phyloP scores from a whole-genome alignment of 2,113 vertebrate species.

The Pica pica region DNA sequence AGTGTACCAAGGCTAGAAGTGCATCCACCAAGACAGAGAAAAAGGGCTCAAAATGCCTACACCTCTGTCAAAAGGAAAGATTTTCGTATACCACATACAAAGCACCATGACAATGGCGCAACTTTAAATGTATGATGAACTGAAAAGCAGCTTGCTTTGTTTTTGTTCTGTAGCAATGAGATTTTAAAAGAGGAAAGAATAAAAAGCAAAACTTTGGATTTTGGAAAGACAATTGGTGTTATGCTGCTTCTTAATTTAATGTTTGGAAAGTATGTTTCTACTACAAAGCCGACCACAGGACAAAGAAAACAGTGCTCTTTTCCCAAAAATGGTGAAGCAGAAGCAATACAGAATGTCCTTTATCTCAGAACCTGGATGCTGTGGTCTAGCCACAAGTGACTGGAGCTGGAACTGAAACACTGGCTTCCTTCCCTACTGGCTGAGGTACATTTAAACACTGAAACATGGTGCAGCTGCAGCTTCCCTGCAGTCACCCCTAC shows the following conservation, averaged over 20 bases:
- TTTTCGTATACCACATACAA: fast-evolving
- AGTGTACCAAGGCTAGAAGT: not conserved
- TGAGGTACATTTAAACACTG: not conserved
- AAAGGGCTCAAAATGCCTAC: not conserved
- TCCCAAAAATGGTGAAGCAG: slow-evolving; percentile 20
- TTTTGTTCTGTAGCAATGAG: not conserved
- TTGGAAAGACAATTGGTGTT: not conserved
- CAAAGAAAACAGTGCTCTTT: slow-evolving; percentile 4
- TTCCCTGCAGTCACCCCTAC: not conserved
- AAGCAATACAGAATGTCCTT: not conserved
- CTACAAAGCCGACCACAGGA: not conserved
- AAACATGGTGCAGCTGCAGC: not conserved
- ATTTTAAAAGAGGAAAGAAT: not conserved
- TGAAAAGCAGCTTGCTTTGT: not conserved
- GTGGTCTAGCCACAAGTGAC: not conserved
- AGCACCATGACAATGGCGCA: not conserved
- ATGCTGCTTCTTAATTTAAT: not conserved
- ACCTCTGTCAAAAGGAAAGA: not conserved
- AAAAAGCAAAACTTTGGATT: not conserved
- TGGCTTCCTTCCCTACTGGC: not conserved
- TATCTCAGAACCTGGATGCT: not conserved
- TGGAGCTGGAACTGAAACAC: not conserved
- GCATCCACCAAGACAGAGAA: not conserved
- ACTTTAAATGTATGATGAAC: not conserved
- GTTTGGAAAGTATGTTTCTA: not conserved